Evolutionary conservation across 2,888 invertebrate species (phyloP).

Genomic region (Macrophya annulata): DNA sequence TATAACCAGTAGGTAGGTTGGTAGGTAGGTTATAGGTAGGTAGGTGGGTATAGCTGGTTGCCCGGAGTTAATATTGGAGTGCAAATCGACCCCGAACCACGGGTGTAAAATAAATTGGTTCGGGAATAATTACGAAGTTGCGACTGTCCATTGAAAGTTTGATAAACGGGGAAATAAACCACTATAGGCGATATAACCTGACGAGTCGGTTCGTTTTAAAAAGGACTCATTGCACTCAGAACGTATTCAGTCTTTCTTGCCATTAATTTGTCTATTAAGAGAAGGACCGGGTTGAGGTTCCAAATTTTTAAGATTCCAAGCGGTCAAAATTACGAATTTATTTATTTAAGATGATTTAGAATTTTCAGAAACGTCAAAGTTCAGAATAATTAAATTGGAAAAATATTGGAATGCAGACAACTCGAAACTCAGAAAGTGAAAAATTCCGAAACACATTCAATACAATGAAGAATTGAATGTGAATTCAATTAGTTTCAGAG

Average conservation of each 20-base stretch:
- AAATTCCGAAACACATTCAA: too few relatives aligned
- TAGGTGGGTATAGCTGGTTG: background rate
- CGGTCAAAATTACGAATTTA: too few relatives aligned
- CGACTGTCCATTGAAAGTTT: conserved; percentile 53
- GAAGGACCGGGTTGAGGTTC: background rate
- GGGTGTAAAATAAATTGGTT: conserved; percentile 55
- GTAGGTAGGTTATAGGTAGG: background rate
- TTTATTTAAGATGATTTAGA: too few relatives aligned
- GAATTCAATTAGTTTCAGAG: too few relatives aligned
- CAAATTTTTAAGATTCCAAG: too few relatives aligned
- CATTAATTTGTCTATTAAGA: background rate
- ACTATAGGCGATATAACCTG: background rate
- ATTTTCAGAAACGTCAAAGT: too few relatives aligned
- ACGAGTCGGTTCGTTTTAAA: background rate
- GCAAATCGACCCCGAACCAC: conserved; percentile 53
- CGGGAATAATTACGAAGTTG: conserved; percentile 49
- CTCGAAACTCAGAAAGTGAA: too few relatives aligned
- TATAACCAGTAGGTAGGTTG: conserved; percentile 17
- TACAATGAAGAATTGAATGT: too few relatives aligned
- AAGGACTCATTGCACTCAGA: background rate
- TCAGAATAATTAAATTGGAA: too few relatives aligned
- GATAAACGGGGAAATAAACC: conserved; percentile 53
- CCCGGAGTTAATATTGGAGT: conserved; percentile 55
- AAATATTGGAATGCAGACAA: too few relatives aligned
- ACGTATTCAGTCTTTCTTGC: background rate